Conservation (phyloP, 2,113 vertebrate genomes). For the Microtus ochrogaster region DNA sequence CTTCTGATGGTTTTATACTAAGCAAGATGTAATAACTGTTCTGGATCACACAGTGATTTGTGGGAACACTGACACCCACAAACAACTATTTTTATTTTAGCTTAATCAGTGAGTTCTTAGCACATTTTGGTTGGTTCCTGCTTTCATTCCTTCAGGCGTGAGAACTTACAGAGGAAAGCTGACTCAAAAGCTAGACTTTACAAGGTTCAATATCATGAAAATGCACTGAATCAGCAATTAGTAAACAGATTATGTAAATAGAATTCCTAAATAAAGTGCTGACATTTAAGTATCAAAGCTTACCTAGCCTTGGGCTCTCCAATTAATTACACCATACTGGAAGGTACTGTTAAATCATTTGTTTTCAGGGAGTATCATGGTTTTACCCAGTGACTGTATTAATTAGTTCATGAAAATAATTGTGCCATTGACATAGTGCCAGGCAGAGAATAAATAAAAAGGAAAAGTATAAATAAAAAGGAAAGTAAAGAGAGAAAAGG, state of each 20-base stretch:
- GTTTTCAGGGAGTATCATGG: conserved; percentile 36
- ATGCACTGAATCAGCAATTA: conserved; percentile 52
- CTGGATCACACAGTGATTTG: background rate
- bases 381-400: conserved; percentile 35
- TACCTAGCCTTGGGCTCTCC: conserved; percentile 51
- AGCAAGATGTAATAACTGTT: background rate
- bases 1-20: background rate
- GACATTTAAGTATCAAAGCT: conserved; percentile 59
- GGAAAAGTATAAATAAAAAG: background rate
- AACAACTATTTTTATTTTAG: conserved; percentile 14
- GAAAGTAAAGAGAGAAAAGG: background rate
- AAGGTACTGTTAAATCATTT: conserved; percentile 55
- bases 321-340: conserved; percentile 45
- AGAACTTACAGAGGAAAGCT: background rate
- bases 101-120: background rate
- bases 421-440: conserved; percentile 1
- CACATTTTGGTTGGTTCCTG: background rate
- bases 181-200: conserved; percentile 18
- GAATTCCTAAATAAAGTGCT: conserved; percentile 30
- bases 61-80: background rate
- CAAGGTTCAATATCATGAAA: conserved; percentile 7
- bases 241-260: conserved; percentile 73
- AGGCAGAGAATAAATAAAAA: background rate
- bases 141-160: conserved; percentile 32
- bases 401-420: conserved; percentile 53